Evolutionary conservation across 2,797 vertebrate genomes (phyloP).

Genomic region (Pyrrhura leucotis): DNA sequence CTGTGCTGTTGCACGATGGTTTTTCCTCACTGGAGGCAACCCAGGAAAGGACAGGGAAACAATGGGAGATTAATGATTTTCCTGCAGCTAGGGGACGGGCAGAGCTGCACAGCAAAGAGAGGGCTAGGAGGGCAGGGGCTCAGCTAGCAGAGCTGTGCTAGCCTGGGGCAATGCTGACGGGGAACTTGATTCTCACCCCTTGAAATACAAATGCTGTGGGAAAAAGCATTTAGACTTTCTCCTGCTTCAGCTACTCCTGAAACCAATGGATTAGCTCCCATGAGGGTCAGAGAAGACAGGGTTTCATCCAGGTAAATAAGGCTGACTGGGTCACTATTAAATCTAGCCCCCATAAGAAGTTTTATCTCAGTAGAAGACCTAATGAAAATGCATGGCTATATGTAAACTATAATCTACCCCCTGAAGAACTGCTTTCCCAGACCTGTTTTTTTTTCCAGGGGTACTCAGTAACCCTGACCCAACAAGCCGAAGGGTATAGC

Average conservation of each 20-base stretch:
- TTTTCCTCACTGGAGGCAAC: background rate
- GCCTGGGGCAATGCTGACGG: background rate
- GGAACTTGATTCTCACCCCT: background rate
- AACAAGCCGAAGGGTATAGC: rapidly evolving
- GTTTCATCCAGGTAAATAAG: background rate
- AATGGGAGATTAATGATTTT: constrained; percentile 7
- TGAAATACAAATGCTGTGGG: background rate
- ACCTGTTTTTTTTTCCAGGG: background rate
- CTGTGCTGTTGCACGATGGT: background rate
- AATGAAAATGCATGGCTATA: background rate
- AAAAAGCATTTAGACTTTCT: background rate
- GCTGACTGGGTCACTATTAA: background rate
- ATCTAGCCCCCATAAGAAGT: background rate
- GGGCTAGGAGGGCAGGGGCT: background rate
- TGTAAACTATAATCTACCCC: background rate
- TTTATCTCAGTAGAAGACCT: background rate
- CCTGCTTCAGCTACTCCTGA: background rate
- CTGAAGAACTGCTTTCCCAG: background rate
- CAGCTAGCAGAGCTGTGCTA: background rate
- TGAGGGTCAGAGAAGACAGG: background rate
- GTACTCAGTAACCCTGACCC: background rate
- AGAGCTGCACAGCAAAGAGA: background rate
- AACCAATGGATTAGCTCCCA: background rate
- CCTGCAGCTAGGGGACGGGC: background rate
- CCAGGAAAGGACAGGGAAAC: background rate